These are phyloP conservation scores for Glyptemys insculpta DNA, from an alignment of 2,797 vertebrate species.

Conservation along the genomic window DNA sequence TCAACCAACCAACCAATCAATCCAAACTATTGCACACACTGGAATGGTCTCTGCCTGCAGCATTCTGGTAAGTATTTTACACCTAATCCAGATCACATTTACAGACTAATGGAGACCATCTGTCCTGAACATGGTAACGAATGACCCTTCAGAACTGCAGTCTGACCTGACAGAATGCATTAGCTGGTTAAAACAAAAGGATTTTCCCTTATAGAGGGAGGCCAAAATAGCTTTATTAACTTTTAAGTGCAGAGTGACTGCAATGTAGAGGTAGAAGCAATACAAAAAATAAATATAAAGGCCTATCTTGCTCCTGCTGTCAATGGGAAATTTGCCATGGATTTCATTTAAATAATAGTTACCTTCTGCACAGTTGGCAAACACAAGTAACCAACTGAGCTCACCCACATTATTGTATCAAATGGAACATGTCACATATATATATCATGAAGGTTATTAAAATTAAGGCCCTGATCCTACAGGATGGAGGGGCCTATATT, in stretches of 20 bases:
- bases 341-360: neutral
- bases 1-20: neutral
- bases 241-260: neutral
- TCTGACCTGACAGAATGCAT: neutral
- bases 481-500: neutral
- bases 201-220: neutral
- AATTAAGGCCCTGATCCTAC: neutral
- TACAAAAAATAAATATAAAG: neutral
- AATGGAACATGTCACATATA: neutral
- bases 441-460: neutral
- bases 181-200: neutral
- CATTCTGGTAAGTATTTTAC: neutral
- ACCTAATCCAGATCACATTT: neutral
- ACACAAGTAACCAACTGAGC: rapidly evolving
- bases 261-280: neutral
- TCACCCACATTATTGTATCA: neutral
- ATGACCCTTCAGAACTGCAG: neutral
- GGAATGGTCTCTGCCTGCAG: neutral
- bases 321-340: neutral
- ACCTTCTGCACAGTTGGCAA: neutral
- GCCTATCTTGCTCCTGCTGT: neutral
- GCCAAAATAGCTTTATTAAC: neutral
- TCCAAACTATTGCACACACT: neutral
- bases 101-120: neutral
- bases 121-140: neutral